Conservation (phyloP, 2,888 invertebrate genomes). For the Lithophane socia region DNA sequence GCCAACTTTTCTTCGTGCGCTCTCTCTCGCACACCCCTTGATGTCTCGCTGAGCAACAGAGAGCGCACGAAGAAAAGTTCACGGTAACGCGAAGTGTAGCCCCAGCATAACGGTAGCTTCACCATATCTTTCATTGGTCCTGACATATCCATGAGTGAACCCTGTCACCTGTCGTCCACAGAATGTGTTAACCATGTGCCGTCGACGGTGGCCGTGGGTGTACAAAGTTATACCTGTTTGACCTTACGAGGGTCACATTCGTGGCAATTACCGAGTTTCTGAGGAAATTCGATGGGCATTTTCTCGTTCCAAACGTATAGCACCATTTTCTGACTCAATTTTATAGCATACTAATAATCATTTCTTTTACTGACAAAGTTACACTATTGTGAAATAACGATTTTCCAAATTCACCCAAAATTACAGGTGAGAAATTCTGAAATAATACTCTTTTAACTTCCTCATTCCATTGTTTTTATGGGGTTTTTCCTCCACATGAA, state of each 20-base stretch:
- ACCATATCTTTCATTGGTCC: background rate
- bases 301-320: background rate
- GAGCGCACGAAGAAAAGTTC: no score
- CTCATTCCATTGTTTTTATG: conserved; percentile 9
- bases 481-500: conserved; percentile 11
- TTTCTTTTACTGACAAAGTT: background rate
- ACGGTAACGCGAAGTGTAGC: no score
- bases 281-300: background rate
- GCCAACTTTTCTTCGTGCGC: no score
- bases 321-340: background rate
- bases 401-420: background rate
- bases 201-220: background rate
- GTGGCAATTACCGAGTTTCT: conserved; percentile 9
- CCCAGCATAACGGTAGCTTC: no score
- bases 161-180: background rate
- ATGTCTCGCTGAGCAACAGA: no score
- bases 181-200: background rate
- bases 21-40: no score
- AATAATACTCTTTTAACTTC: conserved; percentile 3
- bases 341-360: background rate
- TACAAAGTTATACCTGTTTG: background rate
- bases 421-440: conserved; percentile 4
- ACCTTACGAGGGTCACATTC: conserved; percentile 11
- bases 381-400: conserved; percentile 1
- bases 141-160: background rate